Evolutionary conservation across 2,888 invertebrate genomes (phyloP), one percentile per base, ranked within the genome.

Genomic region (Hirtodrosophila alboralis): DNA sequence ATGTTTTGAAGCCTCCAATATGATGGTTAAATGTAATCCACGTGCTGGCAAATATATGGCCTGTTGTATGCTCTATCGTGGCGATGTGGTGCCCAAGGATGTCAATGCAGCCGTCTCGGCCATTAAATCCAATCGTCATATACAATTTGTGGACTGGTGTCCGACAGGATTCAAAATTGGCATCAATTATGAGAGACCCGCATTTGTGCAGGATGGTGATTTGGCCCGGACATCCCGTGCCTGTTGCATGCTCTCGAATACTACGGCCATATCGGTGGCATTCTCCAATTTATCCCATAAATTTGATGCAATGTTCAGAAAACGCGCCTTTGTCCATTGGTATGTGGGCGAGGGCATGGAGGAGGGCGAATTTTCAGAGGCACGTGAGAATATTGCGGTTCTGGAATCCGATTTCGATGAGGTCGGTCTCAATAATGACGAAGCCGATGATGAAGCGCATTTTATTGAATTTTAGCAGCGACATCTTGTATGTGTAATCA

Each of bases 121-220:
- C 44, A 95, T 96, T 92, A 96, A 96, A 89, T 93, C 93, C 0
- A 93, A 94, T 73, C 93, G 94, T 76, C 92, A 93, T 44, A 95
- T 98, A 49, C 93, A 95, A 68, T 98, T 98, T 87, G 97, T 97
- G n/a, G 96, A 97, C 87, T 97, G 97, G 96, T 96, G 97, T 89
- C 97, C 97, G 1, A 97, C 97, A 5, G 97, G 97, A 0, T 97
- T 97, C 88, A 96, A 97, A 92, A 95, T 95, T 18, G 95, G 96
- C 67, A 95, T 96, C 83, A 96, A 96, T 91, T 95, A 95, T 91
- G 95, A 96, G 90, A 94, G 95, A 13, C 96, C 97, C 0, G 94
- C 94, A 1, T 94, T 94, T 52, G 95, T 95, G 43, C 93, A 93
- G 10, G 94, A 94, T 13, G 95, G 95, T 0, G 96, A 96, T 90